Conservation (phyloP, 2,113 vertebrate genomes). For the Uria aalge region DNA sequence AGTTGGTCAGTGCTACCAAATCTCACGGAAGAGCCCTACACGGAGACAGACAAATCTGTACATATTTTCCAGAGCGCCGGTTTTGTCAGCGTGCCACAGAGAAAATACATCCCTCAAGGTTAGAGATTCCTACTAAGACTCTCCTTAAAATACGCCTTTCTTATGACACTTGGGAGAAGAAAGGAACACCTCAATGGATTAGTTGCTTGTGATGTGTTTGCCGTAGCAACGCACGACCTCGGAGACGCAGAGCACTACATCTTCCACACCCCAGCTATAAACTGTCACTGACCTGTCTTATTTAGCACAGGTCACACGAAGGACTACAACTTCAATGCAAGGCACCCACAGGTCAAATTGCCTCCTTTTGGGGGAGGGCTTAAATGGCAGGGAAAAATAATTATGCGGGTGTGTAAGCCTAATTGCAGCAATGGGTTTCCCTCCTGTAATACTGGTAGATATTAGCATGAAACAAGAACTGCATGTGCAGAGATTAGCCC, state of each 20-base stretch:
- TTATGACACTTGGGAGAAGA: neutral
- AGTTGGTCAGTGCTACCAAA: neutral
- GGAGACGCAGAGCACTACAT: neutral
- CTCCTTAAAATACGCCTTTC: neutral
- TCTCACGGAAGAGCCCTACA: neutral
- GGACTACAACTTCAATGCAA: neutral
- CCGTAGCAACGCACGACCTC: neutral
- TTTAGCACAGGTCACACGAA: neutral
- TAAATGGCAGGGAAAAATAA: neutral
- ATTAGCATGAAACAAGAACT: neutral
- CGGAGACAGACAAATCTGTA: neutral
- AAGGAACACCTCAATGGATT: neutral
- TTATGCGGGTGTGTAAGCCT: neutral
- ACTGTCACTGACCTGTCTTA: neutral
- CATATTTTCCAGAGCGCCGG: accelerated
- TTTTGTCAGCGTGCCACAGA: neutral
- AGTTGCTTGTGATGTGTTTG: neutral
- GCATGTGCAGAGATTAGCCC: neutral
- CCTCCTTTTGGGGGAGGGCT: neutral
- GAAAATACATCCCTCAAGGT: neutral
- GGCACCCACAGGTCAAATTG: neutral
- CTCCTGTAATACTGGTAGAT: neutral
- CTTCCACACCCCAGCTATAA: neutral
- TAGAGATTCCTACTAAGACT: neutral
- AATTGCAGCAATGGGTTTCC: neutral